Percentiles rank a stretch among this genome's conserved stretches.
Evolutionary conservation across 2,113 vertebrate genomes (phyloP).

Genomic region (Aldabrachelys gigantea): DNA sequence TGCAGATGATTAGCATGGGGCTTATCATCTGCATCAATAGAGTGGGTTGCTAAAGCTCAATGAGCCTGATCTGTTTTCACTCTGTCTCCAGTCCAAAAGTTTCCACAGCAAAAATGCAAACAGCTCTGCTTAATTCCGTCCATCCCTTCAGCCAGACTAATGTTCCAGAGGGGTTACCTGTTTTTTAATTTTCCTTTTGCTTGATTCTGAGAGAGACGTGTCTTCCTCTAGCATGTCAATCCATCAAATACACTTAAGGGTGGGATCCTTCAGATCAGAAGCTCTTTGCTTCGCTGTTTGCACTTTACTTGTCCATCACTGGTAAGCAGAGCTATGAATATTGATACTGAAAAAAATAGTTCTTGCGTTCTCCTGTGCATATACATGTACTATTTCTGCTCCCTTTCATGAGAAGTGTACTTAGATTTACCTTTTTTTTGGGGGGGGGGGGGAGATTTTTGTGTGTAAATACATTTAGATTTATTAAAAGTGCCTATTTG

Average conservation of each 20-base stretch:
- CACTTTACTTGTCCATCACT: not conserved
- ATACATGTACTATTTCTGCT: not conserved
- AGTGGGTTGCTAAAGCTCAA: slow-evolving; percentile 57
- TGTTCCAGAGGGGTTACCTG: slow-evolving; percentile 12
- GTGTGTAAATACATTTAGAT: not conserved
- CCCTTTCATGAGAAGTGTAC: not conserved
- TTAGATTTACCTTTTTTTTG: not conserved
- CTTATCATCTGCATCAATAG: slow-evolving; percentile 20
- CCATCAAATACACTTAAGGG: slow-evolving; percentile 12
- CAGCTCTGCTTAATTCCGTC: slow-evolving; percentile 41
- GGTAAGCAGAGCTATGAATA: not conserved
- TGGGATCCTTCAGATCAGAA: not conserved
- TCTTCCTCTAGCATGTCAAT: slow-evolving; percentile 28
- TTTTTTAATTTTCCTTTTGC: slow-evolving; percentile 23
- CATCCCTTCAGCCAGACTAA: slow-evolving; percentile 47
- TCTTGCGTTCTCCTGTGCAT: not conserved
- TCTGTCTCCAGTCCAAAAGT: slow-evolving; percentile 60
- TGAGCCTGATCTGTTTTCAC: slow-evolving; percentile 52
- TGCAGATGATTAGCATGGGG: slow-evolving; percentile 61
- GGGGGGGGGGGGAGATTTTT: not conserved
- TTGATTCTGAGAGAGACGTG: slow-evolving; percentile 26
- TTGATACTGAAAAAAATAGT: not conserved
- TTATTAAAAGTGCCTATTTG: not conserved
- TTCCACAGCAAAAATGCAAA: slow-evolving; percentile 58
- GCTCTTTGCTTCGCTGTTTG: not conserved